phyloP scores from a whole-genome alignment of 2,797 vertebrate species.

The Poecilia picta region DNA sequence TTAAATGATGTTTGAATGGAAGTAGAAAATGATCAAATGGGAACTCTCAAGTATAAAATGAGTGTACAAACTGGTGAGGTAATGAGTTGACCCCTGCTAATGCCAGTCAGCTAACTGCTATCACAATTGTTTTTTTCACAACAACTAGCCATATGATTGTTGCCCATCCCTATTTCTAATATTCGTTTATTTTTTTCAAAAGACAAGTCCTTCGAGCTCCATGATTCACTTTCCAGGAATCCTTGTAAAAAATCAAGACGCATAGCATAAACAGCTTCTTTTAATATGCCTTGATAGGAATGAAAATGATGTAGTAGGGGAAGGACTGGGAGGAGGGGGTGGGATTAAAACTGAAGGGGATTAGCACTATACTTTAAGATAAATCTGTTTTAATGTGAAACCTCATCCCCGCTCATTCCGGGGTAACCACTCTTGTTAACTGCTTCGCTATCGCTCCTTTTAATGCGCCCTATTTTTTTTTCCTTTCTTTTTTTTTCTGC shows the following conservation, averaged over 20 bases:
- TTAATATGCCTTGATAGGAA: slow-evolving; percentile 66
- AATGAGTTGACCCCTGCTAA: neutral
- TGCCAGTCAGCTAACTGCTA: neutral
- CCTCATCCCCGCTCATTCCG: slow-evolving; percentile 81
- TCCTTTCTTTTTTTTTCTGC: slow-evolving; percentile 13
- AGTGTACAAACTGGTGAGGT: neutral
- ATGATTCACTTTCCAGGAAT: slow-evolving; percentile 81
- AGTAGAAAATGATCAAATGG: neutral
- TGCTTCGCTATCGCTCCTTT: slow-evolving; percentile 73
- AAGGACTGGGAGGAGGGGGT: slow-evolving; percentile 14
- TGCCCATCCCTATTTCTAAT: slow-evolving; percentile 58
- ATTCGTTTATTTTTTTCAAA: slow-evolving; percentile 60
- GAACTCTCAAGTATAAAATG: neutral
- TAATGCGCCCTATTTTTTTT: slow-evolving; percentile 50
- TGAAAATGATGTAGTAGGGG: slow-evolving; percentile 54
- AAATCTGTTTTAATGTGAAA: slow-evolving; percentile 85
- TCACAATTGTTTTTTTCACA: neutral
- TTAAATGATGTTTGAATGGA: neutral
- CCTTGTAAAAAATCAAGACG: slow-evolving; percentile 78
- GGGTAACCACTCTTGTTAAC: slow-evolving; percentile 78
- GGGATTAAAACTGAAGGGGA: slow-evolving; percentile 78
- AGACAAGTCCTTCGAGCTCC: slow-evolving; percentile 71
- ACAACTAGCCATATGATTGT: neutral
- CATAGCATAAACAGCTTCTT: slow-evolving; percentile 75
- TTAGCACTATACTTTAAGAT: slow-evolving; percentile 84